Conservation (phyloP, 92 coral and sea anemone genomes). For the Plumapathes pennacea region DNA sequence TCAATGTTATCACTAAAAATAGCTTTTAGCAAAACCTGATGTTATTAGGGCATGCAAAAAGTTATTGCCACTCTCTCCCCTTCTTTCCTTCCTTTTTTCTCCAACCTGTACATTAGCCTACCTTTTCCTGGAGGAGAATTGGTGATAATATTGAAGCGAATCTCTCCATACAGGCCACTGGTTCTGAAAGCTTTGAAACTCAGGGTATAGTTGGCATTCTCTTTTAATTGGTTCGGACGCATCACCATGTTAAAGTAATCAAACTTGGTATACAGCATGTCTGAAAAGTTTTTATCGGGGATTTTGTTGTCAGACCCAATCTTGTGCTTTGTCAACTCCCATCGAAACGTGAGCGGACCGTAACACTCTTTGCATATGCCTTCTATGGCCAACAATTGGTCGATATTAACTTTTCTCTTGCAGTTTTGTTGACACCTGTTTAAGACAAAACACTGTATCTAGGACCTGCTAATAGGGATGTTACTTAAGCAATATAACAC, state of each 20-base stretch:
- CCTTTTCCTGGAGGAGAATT: constrained; percentile 77
- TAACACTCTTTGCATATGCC: constrained; percentile 63
- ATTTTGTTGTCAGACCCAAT: constrained; percentile 20
- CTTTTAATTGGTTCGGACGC: constrained; percentile 2
- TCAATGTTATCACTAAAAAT: too few species aligned
- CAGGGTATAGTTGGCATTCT: constrained; percentile 28
- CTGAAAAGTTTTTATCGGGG: constrained; percentile 1
- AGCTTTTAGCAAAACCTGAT: too few species aligned
- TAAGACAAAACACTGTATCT: constrained; percentile 2
- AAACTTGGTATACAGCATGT: constrained; percentile 31
- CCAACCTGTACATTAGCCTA: constrained; percentile 20
- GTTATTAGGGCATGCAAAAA: too few species aligned
- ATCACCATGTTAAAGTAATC: constrained; percentile 56
- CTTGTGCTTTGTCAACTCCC: constrained; percentile 40
- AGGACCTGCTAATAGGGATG: too few species aligned
- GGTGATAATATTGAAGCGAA: constrained; percentile 39
- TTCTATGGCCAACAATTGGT: constrained; percentile 52
- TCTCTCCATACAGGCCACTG: constrained; percentile 67
- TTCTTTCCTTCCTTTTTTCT: too few species aligned
- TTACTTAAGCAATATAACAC: too few species aligned
- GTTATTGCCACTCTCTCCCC: too few species aligned
- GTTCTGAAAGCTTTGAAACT: constrained; percentile 54
- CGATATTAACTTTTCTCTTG: constrained; percentile 41
- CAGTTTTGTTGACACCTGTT: constrained; percentile 70
- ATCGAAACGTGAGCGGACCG: constrained; percentile 44